phyloP scores from a whole-genome alignment of 2,113 vertebrate genomes.

The Cochlearius cochlearius region DNA sequence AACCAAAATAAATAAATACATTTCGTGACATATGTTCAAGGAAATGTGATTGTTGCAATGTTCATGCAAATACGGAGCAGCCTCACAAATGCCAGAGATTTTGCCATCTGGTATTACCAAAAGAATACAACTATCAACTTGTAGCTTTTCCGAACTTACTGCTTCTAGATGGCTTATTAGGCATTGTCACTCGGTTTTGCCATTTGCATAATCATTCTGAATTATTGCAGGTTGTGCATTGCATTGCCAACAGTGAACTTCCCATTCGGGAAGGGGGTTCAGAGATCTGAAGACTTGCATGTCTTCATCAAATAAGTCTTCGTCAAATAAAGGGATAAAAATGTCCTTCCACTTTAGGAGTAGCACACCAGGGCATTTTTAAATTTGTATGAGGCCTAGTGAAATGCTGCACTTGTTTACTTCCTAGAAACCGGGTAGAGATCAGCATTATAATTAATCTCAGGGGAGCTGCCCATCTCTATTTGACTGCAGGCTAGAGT shows the following conservation, averaged over 20 bases:
- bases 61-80: constrained; percentile 54
- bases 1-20: constrained; percentile 72
- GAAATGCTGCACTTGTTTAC: not conserved
- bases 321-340: not conserved
- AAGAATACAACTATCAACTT: not conserved
- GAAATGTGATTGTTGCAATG: constrained; percentile 41
- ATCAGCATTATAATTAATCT: not conserved
- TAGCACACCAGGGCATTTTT: not conserved
- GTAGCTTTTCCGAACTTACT: not conserved
- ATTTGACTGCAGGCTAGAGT: not conserved
- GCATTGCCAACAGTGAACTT: not conserved
- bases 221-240: not conserved
- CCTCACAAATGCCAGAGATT: constrained; percentile 47
- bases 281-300: not conserved
- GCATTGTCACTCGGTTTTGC: not conserved
- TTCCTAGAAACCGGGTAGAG: not conserved
- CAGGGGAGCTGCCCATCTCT: not conserved
- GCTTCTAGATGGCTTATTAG: not conserved
- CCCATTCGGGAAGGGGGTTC: not conserved
- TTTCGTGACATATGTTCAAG: constrained; percentile 56
- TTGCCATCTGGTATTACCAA: constrained; percentile 52
- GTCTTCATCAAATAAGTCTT: not conserved
- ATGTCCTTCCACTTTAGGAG: not conserved
- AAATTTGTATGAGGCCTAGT: not conserved
- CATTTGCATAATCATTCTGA: constrained; percentile 37